Evolutionary conservation across 2,797 vertebrate genomes (phyloP).

Genomic region (Myotis planiceps): DNA sequence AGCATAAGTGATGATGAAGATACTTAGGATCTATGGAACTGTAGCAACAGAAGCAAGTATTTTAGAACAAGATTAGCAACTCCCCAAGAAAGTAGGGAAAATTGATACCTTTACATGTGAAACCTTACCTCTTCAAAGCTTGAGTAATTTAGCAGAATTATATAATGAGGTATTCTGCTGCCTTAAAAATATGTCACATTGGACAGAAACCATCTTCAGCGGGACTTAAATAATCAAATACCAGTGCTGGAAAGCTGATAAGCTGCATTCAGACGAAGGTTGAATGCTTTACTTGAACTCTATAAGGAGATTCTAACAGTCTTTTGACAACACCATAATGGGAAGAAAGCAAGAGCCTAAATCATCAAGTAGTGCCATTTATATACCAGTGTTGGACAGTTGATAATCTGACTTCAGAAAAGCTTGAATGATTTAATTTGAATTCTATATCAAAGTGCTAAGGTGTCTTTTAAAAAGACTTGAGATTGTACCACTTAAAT

Average conservation of each 20-base stretch:
- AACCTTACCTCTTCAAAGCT: conserved; percentile 2
- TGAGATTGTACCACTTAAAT: not conserved
- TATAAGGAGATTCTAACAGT: not conserved
- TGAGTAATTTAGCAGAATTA: conserved; percentile 15
- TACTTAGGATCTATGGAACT: not conserved
- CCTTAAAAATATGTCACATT: conserved; percentile 12
- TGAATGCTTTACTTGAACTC: conserved; percentile 32
- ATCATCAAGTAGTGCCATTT: not conserved
- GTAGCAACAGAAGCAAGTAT: not conserved
- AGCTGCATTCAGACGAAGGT: not conserved
- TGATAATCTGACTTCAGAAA: not conserved
- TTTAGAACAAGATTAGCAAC: not conserved
- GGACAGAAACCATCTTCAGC: not conserved
- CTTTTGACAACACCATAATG: not conserved
- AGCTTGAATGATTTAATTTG: not conserved
- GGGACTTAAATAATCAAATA: not conserved
- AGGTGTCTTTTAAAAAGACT: conserved; percentile 10
- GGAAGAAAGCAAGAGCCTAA: conserved; percentile 21
- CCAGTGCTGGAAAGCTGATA: not conserved
- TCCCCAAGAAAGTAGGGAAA: conserved; percentile 1
- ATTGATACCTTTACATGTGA: not conserved
- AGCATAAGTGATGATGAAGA: conserved; percentile 29
- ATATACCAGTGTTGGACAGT: not conserved
- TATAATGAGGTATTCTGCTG: not conserved
- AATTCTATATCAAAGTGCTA: conserved; percentile 21